phyloP scores from a whole-genome alignment of 2,113 vertebrate genomes.

The Coreoperca whiteheadi region DNA sequence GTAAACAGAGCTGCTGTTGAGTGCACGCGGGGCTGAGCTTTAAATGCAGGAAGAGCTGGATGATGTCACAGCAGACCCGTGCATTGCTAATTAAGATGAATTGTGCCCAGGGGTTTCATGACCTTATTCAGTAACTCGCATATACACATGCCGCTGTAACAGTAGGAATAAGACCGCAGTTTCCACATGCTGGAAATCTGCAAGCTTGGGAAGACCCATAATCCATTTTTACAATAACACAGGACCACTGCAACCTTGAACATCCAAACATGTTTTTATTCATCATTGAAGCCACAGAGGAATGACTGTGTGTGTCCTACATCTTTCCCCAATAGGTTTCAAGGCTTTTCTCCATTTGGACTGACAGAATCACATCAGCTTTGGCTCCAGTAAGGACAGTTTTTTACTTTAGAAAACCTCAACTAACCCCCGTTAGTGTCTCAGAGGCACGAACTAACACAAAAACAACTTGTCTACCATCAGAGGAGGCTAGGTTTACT shows the following conservation, averaged over 20 bases:
- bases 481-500: background rate
- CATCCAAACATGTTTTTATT: background rate
- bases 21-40: background rate
- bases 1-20: too few relatives aligned
- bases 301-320: background rate
- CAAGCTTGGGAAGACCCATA: background rate
- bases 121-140: slow-evolving; percentile 32
- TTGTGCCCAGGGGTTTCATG: slow-evolving; percentile 27
- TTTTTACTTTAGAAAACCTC: background rate
- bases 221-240: background rate
- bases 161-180: background rate
- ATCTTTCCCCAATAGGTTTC: background rate
- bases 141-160: slow-evolving; percentile 4
- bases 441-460: slow-evolving; percentile 4
- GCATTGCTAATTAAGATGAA: slow-evolving; percentile 51
- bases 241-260: background rate
- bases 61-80: slow-evolving; percentile 36
- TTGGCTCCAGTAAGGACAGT: background rate
- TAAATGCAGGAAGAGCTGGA: background rate
- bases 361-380: background rate
- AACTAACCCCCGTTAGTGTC: background rate
- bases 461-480: slow-evolving; percentile 4
- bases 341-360: background rate
- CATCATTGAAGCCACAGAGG: background rate
- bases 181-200: background rate